These are phyloP conservation scores for Nematolebias whitei DNA, from an alignment of 2,113 vertebrate genomes.

Conservation along the genomic window DNA sequence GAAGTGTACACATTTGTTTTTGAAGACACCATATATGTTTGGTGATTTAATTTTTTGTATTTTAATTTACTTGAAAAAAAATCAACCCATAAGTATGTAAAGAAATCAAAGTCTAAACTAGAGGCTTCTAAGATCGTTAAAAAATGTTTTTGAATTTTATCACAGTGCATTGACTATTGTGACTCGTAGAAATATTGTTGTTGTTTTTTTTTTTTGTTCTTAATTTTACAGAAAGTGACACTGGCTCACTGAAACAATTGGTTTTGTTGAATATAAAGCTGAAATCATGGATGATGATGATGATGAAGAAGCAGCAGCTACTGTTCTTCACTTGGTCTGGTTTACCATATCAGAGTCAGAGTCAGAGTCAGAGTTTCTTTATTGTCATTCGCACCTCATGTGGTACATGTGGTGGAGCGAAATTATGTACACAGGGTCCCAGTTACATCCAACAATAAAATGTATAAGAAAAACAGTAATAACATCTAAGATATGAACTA, in stretches of 20 bases:
- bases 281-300: background rate
- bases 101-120: background rate
- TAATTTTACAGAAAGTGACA: background rate
- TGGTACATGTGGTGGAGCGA: too few species aligned
- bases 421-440: too few species aligned
- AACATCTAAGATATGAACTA: too few species aligned
- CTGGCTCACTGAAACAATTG: background rate
- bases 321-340: too few species aligned
- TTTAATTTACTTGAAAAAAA: too few species aligned
- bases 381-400: too few species aligned
- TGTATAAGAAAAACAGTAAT: too few species aligned
- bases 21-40: background rate
- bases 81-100: too few species aligned
- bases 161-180: background rate
- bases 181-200: background rate
- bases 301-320: background rate
- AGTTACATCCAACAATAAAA: too few species aligned
- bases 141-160: background rate
- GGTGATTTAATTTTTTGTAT: background rate
- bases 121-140: background rate
- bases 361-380: too few species aligned
- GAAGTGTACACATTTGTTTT: constrained; percentile 26
- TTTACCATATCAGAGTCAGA: too few species aligned
- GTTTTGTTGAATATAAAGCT: constrained; percentile 1
- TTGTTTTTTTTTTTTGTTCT: background rate